Percentiles rank a stretch among this genome's conserved stretches.
phyloP scores from a whole-genome alignment of 2,888 invertebrate genomes.

The Antheraea yamamai region DNA sequence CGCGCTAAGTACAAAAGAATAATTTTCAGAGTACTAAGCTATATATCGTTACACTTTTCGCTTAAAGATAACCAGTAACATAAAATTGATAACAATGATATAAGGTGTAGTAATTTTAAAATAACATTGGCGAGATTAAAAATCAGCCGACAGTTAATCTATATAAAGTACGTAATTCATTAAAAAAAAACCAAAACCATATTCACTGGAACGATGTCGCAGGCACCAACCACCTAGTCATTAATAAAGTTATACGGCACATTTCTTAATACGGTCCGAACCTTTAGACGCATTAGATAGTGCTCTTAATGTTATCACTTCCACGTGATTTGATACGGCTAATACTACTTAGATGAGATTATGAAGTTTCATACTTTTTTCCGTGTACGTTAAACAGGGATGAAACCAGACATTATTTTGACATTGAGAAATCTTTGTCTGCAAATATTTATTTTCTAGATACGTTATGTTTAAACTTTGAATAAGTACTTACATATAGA shows the following conservation, averaged over 20 bases:
- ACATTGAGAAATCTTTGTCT: not conserved
- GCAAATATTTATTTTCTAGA: not conserved
- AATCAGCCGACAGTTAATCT: too few relatives aligned
- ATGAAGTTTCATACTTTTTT: constrained; percentile 20
- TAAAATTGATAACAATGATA: too few relatives aligned
- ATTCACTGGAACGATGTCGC: not conserved
- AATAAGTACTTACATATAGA: not conserved
- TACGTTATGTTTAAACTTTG: not conserved
- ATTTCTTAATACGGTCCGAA: constrained; percentile 4
- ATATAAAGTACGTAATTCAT: not conserved
- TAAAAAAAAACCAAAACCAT: not conserved
- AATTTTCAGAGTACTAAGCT: too few relatives aligned
- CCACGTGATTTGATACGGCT: constrained; percentile 26
- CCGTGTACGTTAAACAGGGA: not conserved
- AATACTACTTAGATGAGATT: constrained; percentile 22
- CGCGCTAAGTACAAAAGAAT: too few relatives aligned
- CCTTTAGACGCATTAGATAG: constrained; percentile 23
- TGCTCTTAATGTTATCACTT: constrained; percentile 28
- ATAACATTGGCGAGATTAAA: too few relatives aligned
- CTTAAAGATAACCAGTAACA: too few relatives aligned
- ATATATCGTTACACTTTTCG: too few relatives aligned
- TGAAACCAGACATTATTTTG: not conserved
- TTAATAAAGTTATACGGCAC: not conserved
- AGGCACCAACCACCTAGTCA: not conserved
- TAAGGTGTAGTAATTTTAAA: too few relatives aligned